Evolutionary conservation across 2,797 vertebrate genomes (phyloP).

Genomic region (Pangasius djambal): DNA sequence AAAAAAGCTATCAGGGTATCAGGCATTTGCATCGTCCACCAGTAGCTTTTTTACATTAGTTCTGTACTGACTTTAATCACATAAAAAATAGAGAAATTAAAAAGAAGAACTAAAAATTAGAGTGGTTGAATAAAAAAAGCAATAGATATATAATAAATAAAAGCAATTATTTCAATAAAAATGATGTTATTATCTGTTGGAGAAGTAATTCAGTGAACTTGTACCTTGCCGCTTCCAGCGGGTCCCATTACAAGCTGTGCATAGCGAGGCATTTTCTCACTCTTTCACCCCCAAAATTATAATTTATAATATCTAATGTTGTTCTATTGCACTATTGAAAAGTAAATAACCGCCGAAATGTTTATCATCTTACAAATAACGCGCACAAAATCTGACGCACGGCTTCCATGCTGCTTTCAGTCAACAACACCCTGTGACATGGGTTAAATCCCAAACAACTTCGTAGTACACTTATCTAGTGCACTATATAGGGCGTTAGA

Average conservation of each 20-base stretch:
- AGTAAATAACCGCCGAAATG: background rate
- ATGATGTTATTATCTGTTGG: background rate
- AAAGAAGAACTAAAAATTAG: background rate
- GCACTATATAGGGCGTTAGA: background rate
- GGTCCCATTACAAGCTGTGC: slow-evolving; percentile 97
- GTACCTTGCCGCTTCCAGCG: slow-evolving; percentile 94
- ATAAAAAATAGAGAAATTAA: background rate
- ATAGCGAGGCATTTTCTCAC: slow-evolving; percentile 88
- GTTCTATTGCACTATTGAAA: background rate
- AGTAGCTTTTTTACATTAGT: background rate
- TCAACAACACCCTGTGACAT: slow-evolving; percentile 14
- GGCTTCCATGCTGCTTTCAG: slow-evolving; percentile 37
- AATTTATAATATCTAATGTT: background rate
- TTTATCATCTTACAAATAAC: background rate
- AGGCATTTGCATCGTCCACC: too few species aligned
- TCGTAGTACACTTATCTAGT: background rate
- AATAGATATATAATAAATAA: background rate
- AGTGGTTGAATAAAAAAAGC: background rate
- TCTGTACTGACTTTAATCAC: too few species aligned
- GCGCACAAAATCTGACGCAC: background rate
- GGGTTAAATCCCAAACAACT: background rate
- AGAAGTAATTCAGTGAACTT: background rate
- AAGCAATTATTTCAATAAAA: background rate
- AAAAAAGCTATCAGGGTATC: too few species aligned
- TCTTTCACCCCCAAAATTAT: background rate